Conservation (phyloP, 2,888 invertebrate genomes). For the Ectemnius continuus region DNA sequence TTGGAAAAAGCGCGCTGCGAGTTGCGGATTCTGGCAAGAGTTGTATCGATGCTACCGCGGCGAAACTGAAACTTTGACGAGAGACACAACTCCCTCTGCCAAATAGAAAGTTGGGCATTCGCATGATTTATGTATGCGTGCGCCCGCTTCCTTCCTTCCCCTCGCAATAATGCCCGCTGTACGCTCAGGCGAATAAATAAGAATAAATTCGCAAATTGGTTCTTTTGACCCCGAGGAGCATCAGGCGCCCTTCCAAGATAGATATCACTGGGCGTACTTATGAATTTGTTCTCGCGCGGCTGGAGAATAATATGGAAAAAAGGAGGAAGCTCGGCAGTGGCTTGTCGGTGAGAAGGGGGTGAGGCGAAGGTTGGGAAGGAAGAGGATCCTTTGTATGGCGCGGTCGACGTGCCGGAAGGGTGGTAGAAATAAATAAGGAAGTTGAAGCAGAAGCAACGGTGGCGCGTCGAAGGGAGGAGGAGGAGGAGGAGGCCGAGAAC, state of each 20-base stretch:
- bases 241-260: too few relatives aligned
- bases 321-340: background rate
- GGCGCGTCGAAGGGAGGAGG: background rate
- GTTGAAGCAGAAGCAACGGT: conserved; percentile 10
- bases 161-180: too few relatives aligned
- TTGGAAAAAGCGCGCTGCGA: conserved; percentile 19
- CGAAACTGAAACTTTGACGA: conserved; percentile 2
- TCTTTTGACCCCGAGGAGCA: too few relatives aligned
- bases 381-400: conserved; percentile 51
- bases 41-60: conserved; percentile 2
- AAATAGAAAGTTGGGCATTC: conserved; percentile 18
- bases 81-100: conserved; percentile 1
- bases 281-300: background rate
- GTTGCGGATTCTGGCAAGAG: conserved; percentile 15
- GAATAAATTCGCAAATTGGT: background rate
- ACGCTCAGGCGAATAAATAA: background rate
- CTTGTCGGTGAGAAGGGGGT: background rate
- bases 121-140: too few relatives aligned
- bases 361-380: conserved; percentile 8
- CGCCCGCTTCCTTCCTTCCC: too few relatives aligned
- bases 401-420: conserved; percentile 56
- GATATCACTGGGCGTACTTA: background rate
- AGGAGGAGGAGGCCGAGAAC: conserved; percentile 12
- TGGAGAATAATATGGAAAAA: background rate
- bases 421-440: conserved; percentile 19